Evolutionary conservation across 2,797 vertebrate genomes (phyloP).

Genomic region (Apogon talboti): DNA sequence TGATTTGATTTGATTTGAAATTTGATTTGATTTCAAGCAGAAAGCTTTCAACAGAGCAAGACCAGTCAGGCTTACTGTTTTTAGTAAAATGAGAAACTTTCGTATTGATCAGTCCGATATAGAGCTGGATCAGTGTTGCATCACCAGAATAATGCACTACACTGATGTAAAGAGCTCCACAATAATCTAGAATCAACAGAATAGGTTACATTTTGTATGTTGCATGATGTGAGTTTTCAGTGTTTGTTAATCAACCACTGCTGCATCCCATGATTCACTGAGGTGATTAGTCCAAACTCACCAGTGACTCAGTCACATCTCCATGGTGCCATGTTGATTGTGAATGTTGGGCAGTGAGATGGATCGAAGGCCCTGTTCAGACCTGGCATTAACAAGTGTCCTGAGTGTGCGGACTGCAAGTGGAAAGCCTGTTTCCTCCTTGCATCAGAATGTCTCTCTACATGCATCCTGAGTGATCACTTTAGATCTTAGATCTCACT

Average conservation of each 20-base stretch:
- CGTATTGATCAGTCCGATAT: conserved; percentile 30
- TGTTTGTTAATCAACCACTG: background rate
- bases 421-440: too few relatives aligned
- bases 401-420: too few relatives aligned
- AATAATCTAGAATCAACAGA: too few relatives aligned
- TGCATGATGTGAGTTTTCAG: conserved; percentile 18
- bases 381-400: too few relatives aligned
- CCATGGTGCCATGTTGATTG: conserved; percentile 41
- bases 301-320: conserved; percentile 45
- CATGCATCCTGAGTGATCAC: too few relatives aligned
- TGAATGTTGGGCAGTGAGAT: conserved; percentile 65
- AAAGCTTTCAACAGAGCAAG: conserved; percentile 56
- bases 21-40: conserved; percentile 23
- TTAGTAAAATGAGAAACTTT: conserved; percentile 53
- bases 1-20: conserved; percentile 9
- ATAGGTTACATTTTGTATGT: background rate
- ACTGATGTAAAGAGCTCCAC: conserved; percentile 33
- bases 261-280: conserved; percentile 38
- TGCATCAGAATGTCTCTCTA: too few relatives aligned
- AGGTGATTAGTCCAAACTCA: conserved; percentile 22
- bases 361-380: conserved; percentile 32
- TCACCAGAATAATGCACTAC: conserved; percentile 41
- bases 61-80: conserved; percentile 40
- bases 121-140: conserved; percentile 42
- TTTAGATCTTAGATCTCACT: too few relatives aligned